phyloP scores from a whole-genome alignment of 2,888 invertebrate species.

The Argyresthia goedartella region DNA sequence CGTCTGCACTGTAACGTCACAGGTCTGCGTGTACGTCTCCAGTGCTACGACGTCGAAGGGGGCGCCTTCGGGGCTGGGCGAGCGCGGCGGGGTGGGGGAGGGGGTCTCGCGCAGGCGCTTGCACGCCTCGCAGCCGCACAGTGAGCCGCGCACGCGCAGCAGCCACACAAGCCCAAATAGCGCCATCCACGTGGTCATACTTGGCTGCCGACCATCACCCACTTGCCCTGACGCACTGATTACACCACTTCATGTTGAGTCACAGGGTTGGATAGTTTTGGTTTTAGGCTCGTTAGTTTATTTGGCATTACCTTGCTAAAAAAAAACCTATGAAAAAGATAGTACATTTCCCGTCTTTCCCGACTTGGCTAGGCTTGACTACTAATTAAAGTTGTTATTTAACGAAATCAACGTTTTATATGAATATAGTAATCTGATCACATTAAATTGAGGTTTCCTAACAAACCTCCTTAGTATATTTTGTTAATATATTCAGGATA shows the following conservation, averaged over 20 bases:
- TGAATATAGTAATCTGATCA: too few species aligned
- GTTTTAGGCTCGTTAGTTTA: neutral
- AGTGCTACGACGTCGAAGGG: constrained; percentile 58
- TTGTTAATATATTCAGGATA: too few species aligned
- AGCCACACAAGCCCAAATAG: constrained; percentile 90
- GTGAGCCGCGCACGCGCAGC: constrained; percentile 83
- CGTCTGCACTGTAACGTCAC: constrained; percentile 62
- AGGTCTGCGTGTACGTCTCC: constrained; percentile 47
- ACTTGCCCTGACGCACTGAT: constrained; percentile 6
- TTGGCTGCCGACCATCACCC: constrained; percentile 47
- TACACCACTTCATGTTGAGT: neutral
- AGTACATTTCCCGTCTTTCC: too few species aligned
- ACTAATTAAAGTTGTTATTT: too few species aligned
- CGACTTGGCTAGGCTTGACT: too few species aligned
- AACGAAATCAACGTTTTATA: too few species aligned
- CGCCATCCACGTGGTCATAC: constrained; percentile 79
- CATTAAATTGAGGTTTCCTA: too few species aligned
- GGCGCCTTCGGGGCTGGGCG: constrained; percentile 39
- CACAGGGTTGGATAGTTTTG: neutral
- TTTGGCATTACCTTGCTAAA: too few species aligned
- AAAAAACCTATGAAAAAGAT: too few species aligned
- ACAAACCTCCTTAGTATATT: too few species aligned
- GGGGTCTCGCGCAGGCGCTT: constrained; percentile 60
- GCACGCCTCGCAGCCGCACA: constrained; percentile 81
- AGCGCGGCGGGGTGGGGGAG: constrained; percentile 29